Evolutionary conservation across 2,888 invertebrate species (phyloP).

Genomic region (Eupeodes latifasciatus): DNA sequence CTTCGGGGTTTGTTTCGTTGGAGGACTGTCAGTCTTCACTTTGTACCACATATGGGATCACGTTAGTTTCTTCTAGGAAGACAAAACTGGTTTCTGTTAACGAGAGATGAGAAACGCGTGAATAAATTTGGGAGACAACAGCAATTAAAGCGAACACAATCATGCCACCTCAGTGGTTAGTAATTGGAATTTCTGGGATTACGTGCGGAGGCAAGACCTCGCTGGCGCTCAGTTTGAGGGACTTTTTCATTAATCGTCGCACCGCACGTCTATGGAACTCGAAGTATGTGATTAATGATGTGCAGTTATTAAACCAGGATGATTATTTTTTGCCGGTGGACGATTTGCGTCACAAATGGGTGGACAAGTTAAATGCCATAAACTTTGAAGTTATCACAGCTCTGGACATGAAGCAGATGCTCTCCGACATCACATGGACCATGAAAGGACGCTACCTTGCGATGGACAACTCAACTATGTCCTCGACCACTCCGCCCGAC

Average conservation of each 20-base stretch:
- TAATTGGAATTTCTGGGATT: conserved; percentile 91
- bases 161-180: conserved; percentile 85
- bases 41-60: conserved; percentile 85
- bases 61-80: conserved; percentile 69
- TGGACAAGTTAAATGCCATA: conserved; percentile 88
- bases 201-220: conserved; percentile 94
- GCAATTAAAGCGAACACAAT: conserved; percentile 77
- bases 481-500: conserved; percentile 30
- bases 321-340: conserved; percentile 89
- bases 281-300: conserved; percentile 82
- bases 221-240: conserved; percentile 86
- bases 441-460: conserved; percentile 80
- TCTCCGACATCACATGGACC: conserved; percentile 85
- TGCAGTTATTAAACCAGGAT: conserved; percentile 89
- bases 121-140: conserved; percentile 14
- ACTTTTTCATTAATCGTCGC: conserved; percentile 81
- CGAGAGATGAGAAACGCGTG: conserved; percentile 41
- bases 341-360: conserved; percentile 87
- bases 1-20: conserved; percentile 87
- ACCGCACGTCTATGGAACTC: conserved; percentile 81
- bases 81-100: not conserved
- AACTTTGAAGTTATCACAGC: conserved; percentile 91
- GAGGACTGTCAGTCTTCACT: conserved; percentile 88
- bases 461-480: conserved; percentile 52
- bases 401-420: conserved; percentile 90